A percentile compares a stretch with the other conserved stretches of the same genome.
Evolutionary conservation across 2,113 vertebrate genomes (phyloP).

Genomic region (Leucosticte australis): DNA sequence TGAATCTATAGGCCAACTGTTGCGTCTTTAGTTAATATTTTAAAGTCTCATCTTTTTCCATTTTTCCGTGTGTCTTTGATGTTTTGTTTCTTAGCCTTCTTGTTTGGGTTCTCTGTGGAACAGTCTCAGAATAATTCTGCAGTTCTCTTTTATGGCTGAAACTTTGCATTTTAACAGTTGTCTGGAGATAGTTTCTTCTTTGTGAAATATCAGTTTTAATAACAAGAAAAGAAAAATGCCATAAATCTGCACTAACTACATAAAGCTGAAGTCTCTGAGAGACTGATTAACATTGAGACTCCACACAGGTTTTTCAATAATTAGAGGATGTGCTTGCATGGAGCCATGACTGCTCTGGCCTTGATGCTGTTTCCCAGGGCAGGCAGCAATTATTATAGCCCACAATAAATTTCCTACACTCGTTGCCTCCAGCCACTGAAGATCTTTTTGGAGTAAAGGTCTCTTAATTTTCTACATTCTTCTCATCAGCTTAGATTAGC

Average conservation of each 20-base stretch:
- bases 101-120: slow-evolving; percentile 80
- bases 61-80: slow-evolving; percentile 82
- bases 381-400: slow-evolving; percentile 86
- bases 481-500: slow-evolving; percentile 70
- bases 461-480: slow-evolving; percentile 85
- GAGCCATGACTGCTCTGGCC: slow-evolving; percentile 77
- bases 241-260: slow-evolving; percentile 91
- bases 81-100: slow-evolving; percentile 87
- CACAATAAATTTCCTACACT: slow-evolving; percentile 72
- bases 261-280: slow-evolving; percentile 91
- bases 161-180: slow-evolving; percentile 96
- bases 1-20: slow-evolving; percentile 88
- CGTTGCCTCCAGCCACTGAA: slow-evolving; percentile 75
- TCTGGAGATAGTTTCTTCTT: slow-evolving; percentile 87
- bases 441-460: slow-evolving; percentile 81
- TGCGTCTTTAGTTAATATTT: slow-evolving; percentile 86
- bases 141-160: slow-evolving; percentile 89
- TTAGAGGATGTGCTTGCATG: slow-evolving; percentile 85
- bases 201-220: slow-evolving; percentile 96
- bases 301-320: slow-evolving; percentile 85
- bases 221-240: slow-evolving; percentile 87
- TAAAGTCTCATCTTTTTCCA: slow-evolving; percentile 73
- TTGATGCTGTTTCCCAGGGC: slow-evolving; percentile 89
- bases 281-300: slow-evolving; percentile 96
- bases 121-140: slow-evolving; percentile 84